Percentiles rank a stretch among this genome's conserved stretches.
phyloP scores from a whole-genome alignment of 2,797 vertebrate genomes.

The Argyrosomus regius region DNA sequence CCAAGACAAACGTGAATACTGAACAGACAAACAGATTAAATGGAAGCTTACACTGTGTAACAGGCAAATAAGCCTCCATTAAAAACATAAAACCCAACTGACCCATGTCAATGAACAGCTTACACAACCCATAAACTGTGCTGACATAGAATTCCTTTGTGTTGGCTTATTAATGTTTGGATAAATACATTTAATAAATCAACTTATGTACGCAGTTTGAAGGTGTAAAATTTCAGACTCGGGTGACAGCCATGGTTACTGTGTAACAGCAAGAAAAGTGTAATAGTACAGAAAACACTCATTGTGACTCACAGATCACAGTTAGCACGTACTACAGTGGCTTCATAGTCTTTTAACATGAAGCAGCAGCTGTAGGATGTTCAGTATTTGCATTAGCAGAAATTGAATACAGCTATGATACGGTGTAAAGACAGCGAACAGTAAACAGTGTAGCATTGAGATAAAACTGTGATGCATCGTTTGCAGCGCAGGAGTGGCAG shows the following conservation, averaged over 20 bases:
- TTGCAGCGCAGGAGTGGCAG: background rate
- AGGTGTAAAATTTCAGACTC: background rate
- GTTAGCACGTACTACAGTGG: background rate
- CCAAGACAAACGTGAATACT: background rate
- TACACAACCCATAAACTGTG: background rate
- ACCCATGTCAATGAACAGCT: background rate
- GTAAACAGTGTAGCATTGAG: background rate
- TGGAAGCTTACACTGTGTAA: background rate
- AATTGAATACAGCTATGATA: no score
- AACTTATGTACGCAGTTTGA: constrained; percentile 1
- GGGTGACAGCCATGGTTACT: background rate
- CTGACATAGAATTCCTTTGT: constrained; percentile 7
- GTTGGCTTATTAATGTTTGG: background rate
- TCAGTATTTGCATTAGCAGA: background rate
- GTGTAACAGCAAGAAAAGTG: background rate
- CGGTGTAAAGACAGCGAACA: background rate
- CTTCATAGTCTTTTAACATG: background rate
- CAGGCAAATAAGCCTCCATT: constrained; percentile 20
- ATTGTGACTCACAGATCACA: no score
- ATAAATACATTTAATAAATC: background rate
- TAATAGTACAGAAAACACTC: background rate
- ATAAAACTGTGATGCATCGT: background rate
- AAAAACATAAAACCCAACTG: constrained; percentile 22
- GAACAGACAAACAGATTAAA: background rate
- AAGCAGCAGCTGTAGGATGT: background rate